These are phyloP conservation scores for Oophaga pumilio DNA, from an alignment of 2,113 vertebrate species.

Conservation along the genomic window DNA sequence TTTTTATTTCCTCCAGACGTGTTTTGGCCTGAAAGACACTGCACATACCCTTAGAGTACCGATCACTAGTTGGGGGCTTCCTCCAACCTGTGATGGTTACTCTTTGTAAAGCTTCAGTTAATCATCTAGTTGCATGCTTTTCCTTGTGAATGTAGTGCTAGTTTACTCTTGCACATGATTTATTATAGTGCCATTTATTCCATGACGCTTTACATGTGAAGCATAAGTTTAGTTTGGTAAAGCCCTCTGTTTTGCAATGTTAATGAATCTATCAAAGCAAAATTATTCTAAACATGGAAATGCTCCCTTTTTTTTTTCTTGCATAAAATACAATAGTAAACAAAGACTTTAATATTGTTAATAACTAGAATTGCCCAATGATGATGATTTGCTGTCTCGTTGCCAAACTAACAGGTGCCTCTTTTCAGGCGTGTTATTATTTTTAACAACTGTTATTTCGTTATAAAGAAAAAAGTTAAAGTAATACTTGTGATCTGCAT, in stretches of 20 bases:
- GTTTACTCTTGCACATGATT: neutral
- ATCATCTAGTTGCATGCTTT: constrained; percentile 19
- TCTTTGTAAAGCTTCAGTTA: neutral
- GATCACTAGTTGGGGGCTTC: too few species aligned
- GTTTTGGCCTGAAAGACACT: too few species aligned
- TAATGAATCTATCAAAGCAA: neutral
- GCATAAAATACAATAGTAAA: neutral
- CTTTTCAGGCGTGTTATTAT: neutral
- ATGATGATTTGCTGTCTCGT: neutral
- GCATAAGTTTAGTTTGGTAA: neutral
- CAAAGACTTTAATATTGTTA: neutral
- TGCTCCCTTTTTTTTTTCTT: neutral
- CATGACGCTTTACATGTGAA: neutral
- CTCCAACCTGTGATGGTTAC: too few species aligned
- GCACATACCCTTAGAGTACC: too few species aligned
- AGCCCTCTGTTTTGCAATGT: neutral
- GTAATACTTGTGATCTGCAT: constrained; percentile 42
- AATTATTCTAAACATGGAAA: neutral
- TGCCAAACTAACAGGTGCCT: constrained; percentile 19
- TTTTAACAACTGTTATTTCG: neutral
- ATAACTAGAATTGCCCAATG: neutral
- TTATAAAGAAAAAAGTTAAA: neutral
- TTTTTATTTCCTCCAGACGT: too few species aligned
- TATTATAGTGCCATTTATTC: too few species aligned
- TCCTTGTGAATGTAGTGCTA: neutral